A percentile compares a stretch with the other conserved stretches of the same genome.
Conservation (phyloP, 2,888 invertebrate genomes). For the Melanotus villosus region DNA sequence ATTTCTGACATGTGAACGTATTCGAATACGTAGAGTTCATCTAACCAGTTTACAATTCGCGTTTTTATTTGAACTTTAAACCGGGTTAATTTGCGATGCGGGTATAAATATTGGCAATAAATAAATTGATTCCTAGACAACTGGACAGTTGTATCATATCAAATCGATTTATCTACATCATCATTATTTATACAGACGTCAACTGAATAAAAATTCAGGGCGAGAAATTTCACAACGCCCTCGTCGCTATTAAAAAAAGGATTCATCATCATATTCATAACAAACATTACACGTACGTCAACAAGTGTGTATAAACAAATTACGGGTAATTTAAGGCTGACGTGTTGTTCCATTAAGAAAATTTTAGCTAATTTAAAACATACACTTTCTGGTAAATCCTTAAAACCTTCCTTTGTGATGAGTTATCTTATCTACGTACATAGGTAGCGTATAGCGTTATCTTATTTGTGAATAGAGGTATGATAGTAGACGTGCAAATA, state of each 20-base stretch:
- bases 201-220: no score
- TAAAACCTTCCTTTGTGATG: no score
- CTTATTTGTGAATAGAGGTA: no score
- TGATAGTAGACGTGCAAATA: no score
- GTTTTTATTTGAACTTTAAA: neutral
- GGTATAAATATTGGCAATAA: neutral
- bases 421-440: no score
- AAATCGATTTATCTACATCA: neutral
- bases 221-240: neutral
- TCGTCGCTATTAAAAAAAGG: neutral
- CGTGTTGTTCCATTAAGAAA: no score
- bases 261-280: neutral
- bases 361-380: no score
- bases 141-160: neutral
- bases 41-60: neutral
- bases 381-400: no score
- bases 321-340: constrained; percentile 22
- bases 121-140: neutral
- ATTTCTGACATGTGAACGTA: no score
- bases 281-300: constrained; percentile 3
- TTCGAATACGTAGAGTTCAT: no score
- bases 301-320: constrained; percentile 13
- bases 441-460: no score
- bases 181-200: neutral
- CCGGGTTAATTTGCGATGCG: neutral